A percentile compares a stretch with the other conserved stretches of the same genome.
phyloP scores from a whole-genome alignment of 2,888 invertebrate genomes.

The Tuta absoluta region DNA sequence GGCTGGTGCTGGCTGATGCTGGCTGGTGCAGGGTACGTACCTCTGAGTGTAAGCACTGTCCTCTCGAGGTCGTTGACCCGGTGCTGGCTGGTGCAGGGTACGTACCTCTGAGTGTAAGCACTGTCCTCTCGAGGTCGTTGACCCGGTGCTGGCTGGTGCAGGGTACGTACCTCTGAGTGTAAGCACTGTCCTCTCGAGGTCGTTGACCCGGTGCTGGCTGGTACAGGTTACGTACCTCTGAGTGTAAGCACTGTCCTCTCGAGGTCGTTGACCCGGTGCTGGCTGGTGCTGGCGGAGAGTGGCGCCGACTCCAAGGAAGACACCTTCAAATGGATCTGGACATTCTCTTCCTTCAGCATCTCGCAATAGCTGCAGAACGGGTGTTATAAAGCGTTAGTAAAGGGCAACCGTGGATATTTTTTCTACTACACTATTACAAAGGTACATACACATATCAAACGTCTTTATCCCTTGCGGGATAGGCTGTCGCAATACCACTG shows the following conservation, averaged over 20 bases:
- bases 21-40: too few relatives aligned
- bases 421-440: too few relatives aligned
- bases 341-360: conserved; percentile 82
- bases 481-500: too few relatives aligned
- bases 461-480: too few relatives aligned
- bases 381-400: not conserved
- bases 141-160: conserved; percentile 68
- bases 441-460: too few relatives aligned
- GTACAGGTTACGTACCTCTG: too few relatives aligned
- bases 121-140: conserved; percentile 76
- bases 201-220: conserved; percentile 69
- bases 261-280: conserved; percentile 69
- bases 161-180: conserved; percentile 64
- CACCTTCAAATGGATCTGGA: conserved; percentile 68
- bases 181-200: conserved; percentile 77
- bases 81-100: too few relatives aligned
- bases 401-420: too few relatives aligned
- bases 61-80: too few relatives aligned
- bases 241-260: conserved; percentile 77
- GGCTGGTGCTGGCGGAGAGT: conserved; percentile 49
- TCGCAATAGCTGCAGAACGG: conserved; percentile 76
- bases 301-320: conserved; percentile 57
- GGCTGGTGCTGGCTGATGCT: too few relatives aligned
- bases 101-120: conserved; percentile 72
- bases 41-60: too few relatives aligned